These are phyloP conservation scores for Phytoseiulus persimilis DNA, from an alignment of 2,888 invertebrate species.

Conservation along the genomic window DNA sequence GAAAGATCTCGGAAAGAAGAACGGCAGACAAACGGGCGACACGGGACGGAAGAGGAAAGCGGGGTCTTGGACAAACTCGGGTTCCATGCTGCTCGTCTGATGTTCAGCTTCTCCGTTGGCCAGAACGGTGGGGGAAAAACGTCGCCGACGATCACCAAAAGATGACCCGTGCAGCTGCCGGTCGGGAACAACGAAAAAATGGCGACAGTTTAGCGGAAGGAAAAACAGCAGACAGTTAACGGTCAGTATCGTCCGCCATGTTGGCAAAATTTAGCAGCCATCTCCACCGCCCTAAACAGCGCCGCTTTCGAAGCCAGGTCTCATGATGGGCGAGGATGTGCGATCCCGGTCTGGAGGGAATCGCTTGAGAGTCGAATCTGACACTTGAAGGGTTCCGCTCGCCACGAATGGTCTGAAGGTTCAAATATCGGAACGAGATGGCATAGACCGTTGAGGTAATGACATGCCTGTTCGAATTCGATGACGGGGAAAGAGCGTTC, in stretches of 20 bases:
- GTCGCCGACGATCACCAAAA: neutral
- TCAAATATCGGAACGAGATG: too few species aligned
- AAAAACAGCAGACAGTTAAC: neutral
- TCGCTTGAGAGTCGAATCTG: too few species aligned
- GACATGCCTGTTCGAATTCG: too few species aligned
- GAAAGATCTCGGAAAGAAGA: neutral
- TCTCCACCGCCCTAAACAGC: neutral
- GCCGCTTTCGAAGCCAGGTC: neutral
- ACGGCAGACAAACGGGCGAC: neutral
- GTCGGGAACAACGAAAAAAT: neutral
- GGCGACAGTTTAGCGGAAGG: neutral
- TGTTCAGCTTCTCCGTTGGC: neutral
- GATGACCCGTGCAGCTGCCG: neutral
- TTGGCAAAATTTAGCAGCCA: neutral
- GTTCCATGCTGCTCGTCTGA: neutral
- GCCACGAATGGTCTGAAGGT: too few species aligned
- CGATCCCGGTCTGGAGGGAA: too few species aligned
- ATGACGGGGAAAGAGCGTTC: too few species aligned
- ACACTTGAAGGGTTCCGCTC: too few species aligned
- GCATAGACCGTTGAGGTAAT: too few species aligned
- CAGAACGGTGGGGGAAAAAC: neutral
- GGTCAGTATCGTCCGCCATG: neutral
- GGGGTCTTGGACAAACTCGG: neutral
- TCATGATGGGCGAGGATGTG: neutral
- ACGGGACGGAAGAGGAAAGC: neutral